Base-by-base conservation (phyloP, 2,797 vertebrate species). In the Emydoidea blandingii region DNA sequence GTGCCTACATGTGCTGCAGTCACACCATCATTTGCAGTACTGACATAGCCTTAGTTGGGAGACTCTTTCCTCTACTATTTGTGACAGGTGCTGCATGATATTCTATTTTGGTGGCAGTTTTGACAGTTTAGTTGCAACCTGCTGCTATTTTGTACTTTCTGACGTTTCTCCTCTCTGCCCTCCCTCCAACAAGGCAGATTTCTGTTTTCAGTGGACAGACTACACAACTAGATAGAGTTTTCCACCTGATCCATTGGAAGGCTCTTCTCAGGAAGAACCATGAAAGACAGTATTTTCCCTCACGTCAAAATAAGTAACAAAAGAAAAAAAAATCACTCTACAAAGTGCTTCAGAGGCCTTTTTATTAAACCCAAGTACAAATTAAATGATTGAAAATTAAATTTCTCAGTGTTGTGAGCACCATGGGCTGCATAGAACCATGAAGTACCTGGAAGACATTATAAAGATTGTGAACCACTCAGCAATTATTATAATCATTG, bases 331-430 rank as follows among this genome's bases (percentile, higher is more conserved):
- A 57, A 57, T 29, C 10, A 57, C 25, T 57, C 25, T 57, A 57
- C 11, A 29, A 57, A 57, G 25, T 57, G 56, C 56, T 57, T 57
- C 79, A 91, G 74, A 68, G n/a, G 94, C 29, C 11, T 6, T 88
- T 93, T 62, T 88, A 12, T 62, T 87, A 89, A 4, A 44, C 11
- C 23, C 81, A 85, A 72, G 0, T 62, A 91, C n/a, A 89, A 89
- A 96, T 41, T 85, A 68, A 91, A 44, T 83, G 79, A 92, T 53
- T 72, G 87, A 94, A 93, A 93, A 95, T 79, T 50, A 93, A 96
- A 92, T 19, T 74, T 59, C 59, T 91, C 56, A 88, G 89, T 88
- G 68, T 19, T 91, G 76, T 81, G 80, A 84, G 79, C 37, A 85
- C 79, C 12, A 2, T 57, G 37, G 91, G 44, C 56, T 47, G 4